phyloP scores from a whole-genome alignment of 1,140 invertebrate genomes.

The Eulimnadia texana region DNA sequence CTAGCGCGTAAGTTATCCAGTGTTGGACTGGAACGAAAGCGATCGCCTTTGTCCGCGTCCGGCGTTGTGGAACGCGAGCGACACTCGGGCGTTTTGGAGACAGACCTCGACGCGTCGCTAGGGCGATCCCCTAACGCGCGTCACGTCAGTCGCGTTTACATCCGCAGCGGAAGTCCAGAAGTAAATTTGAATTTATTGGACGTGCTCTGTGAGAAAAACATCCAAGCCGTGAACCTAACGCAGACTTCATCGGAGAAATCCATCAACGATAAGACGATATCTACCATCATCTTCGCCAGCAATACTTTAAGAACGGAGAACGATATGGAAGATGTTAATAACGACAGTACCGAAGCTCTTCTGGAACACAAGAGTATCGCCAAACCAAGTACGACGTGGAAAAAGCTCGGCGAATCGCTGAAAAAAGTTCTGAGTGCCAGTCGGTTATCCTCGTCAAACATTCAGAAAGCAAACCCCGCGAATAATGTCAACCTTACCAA shows the following conservation, averaged over 20 bases:
- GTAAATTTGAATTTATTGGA: constrained; percentile 8
- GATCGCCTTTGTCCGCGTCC: neutral
- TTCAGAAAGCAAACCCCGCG: too few species aligned
- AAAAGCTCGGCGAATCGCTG: constrained; percentile 9
- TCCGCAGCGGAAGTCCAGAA: neutral
- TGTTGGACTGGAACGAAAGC: neutral
- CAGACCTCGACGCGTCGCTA: constrained; percentile 9
- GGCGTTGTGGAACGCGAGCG: neutral
- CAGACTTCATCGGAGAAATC: neutral
- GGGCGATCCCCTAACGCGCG: neutral
- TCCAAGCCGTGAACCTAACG: constrained; percentile 11
- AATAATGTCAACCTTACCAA: too few species aligned
- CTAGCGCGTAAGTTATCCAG: neutral
- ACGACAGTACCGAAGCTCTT: constrained; percentile 6
- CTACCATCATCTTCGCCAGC: constrained; percentile 3
- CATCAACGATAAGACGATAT: constrained; percentile 7
- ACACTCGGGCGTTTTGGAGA: constrained; percentile 8
- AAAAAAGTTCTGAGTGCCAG: neutral
- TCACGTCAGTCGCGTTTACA: constrained; percentile 8
- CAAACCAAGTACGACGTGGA: neutral
- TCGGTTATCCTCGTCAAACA: neutral
- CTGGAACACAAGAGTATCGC: constrained; percentile 10
- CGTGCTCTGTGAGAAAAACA: constrained; percentile 11
- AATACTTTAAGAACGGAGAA: neutral
- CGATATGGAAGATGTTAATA: neutral